A percentile compares a stretch with the other conserved stretches of the same genome.
Conservation (phyloP, 2,888 invertebrate genomes). For the Acanthosepion esculentum region DNA sequence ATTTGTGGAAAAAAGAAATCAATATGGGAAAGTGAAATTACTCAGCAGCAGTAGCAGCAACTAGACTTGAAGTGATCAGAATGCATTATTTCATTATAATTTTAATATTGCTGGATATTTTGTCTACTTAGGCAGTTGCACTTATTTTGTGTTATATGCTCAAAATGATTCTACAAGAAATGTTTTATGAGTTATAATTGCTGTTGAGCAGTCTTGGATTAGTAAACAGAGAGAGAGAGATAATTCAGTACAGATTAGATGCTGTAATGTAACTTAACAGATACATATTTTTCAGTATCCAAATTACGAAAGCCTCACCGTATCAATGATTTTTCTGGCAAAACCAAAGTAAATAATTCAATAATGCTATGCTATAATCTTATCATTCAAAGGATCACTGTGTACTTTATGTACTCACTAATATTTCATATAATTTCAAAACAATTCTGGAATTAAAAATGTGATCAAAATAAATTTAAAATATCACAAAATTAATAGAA, state of each 20-base stretch:
- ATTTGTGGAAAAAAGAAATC: neutral
- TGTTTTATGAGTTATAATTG: neutral
- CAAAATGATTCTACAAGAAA: neutral
- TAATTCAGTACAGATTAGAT: neutral
- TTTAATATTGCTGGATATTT: neutral
- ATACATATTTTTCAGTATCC: neutral
- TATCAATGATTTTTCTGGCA: too few relatives aligned
- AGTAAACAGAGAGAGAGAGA: neutral
- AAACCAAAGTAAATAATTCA: too few relatives aligned
- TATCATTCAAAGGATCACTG: too few relatives aligned
- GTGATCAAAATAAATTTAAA: too few relatives aligned
- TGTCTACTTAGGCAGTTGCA: neutral
- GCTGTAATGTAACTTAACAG: neutral
- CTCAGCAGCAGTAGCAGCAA: neutral
- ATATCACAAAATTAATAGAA: too few relatives aligned
- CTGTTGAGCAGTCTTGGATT: neutral
- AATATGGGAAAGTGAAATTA: neutral
- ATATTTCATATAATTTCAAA: too few relatives aligned
- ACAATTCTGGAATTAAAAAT: too few relatives aligned
- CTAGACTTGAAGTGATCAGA: slow-evolving; percentile 10
- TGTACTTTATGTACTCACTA: too few relatives aligned
- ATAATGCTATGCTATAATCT: neutral
- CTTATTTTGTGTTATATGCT: neutral
- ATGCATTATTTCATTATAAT: neutral
- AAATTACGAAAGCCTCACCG: too few relatives aligned